Evolutionary conservation across 1,140 invertebrate genomes (phyloP), one percentile per base, ranked within the genome.

Genomic region (Drosophila simulans): DNA sequence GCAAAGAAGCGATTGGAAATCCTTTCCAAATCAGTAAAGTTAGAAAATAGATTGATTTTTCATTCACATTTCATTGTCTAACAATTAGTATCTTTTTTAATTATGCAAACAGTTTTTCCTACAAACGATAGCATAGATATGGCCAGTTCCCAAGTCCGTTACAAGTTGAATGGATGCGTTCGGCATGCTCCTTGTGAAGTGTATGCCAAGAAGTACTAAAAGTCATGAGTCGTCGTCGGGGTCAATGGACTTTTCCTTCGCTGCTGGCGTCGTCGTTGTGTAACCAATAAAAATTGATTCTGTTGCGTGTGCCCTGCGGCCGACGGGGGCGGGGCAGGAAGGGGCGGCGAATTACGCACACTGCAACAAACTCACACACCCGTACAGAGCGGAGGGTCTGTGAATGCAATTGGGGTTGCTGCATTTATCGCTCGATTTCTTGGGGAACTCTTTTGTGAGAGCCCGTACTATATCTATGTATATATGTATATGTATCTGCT

Each of bases 251-350:
- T 83, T 80, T 45, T 65, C 46, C 70, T 51, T 39, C 48, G 52
- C 72, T 73, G 82, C 43, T 62, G 54, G 64, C 78, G 81, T 68
- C 65, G 79, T 82, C 58, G 83, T 86, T 86, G 82, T 86, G 82
- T 86, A 86, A 86, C 82, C 82, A 86, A 86, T 86, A 86, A 86
- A 86, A 86, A 86, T 86, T 86, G 82, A 86, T 86, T 86, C 82
- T 88, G 82, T 82, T 86, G 83, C 78, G 75, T 73, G 40, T 22
- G 34, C 22, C 25, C n/a, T 17, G 7, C 12, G 22, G 40, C 27
- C 10, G 7, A 12, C 7, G 37, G 22, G 40, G 46, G 25, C 8
- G 54, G 8, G 34, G 43, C 22, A 31, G 58, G 27, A 52, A 65
- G 35, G 25, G 45, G 35, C 55, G 54, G 39, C 42, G 35, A 74